Evolutionary conservation across 1,140 invertebrate species (phyloP), one percentile per base, ranked within the genome.

Genomic region (Musca domestica): DNA sequence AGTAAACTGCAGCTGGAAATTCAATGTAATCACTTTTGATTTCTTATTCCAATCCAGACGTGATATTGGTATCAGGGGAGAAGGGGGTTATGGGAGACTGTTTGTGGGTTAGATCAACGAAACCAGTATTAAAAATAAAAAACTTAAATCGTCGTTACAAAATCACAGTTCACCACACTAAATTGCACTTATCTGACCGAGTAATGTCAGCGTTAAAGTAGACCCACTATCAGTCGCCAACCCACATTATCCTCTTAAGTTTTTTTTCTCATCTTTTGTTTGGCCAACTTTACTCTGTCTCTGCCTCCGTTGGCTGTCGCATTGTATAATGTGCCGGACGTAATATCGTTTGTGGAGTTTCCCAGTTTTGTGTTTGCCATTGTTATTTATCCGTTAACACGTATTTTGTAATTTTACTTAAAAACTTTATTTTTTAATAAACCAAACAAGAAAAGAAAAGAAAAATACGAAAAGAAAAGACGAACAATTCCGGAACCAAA

Each of bases 391-490:
- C 56, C 56, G 56, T 61, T 61, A 34, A 61, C 56, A 61, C 56
- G 56, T 61, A 61, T 61, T 61, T 61, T 61, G 27, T 61, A 41
- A 61, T 61, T 61, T 61, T 61, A 61, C 56, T 61, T 61, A 61
- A 61, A 61, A 61, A 17, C 34, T 61, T 61, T 41, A 41, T 34
- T 61, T 61, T 61, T 61, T 30, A 61, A 34, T 61, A 61, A 61
- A 61, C 56, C 56, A 34, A 27, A 61, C 30, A 61, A 61, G 23
- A 58, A 30, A 17, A 22, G 7, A 58, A 19, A 20, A 34, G 41
- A n/a, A 27, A 34, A 61, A 61, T 2, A 51, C 14, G 17, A 0
- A 19, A 14, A 30, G 41, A 27, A 30, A 58, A 34, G 27, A 61
- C 3, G 23, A 4, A 30, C 25, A 15, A 23, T 10, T 9, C 17